A percentile compares a stretch with the other conserved stretches of the same genome.
Conservation (phyloP, 1,140 invertebrate species). For the Oncopodura yosiiana region DNA sequence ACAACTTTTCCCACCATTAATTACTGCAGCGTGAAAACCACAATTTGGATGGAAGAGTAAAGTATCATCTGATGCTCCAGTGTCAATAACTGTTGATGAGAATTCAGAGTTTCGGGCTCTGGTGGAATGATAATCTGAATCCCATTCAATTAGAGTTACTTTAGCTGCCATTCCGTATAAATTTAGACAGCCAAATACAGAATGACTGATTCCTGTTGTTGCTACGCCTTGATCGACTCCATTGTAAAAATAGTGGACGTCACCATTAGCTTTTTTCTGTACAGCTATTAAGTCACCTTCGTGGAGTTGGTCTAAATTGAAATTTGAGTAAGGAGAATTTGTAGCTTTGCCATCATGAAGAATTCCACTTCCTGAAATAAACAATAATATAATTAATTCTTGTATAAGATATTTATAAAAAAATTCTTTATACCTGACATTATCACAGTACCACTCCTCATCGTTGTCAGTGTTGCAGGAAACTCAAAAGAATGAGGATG, state of each 20-base stretch:
- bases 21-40: constrained; percentile 81
- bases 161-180: constrained; percentile 95
- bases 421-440: constrained; percentile 72
- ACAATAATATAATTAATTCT: background rate
- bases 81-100: constrained; percentile 1
- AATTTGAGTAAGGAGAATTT: constrained; percentile 82
- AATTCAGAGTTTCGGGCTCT: background rate
- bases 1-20: constrained; percentile 78
- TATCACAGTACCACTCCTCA: constrained; percentile 90
- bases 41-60: constrained; percentile 79
- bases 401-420: background rate
- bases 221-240: constrained; percentile 85
- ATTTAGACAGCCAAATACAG: constrained; percentile 86
- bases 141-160: constrained; percentile 40
- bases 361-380: constrained; percentile 53
- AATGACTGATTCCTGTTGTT: constrained; percentile 60
- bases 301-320: constrained; percentile 79
- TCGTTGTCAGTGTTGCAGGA: constrained; percentile 94
- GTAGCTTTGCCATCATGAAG: constrained; percentile 87
- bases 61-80: constrained; percentile 13
- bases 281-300: constrained; percentile 75
- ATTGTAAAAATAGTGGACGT: constrained; percentile 88
- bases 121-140: background rate
- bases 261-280: constrained; percentile 67
- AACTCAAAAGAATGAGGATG: constrained; percentile 80